phyloP scores from a whole-genome alignment of 2,113 vertebrate genomes.

The Rhipidura dahli region DNA sequence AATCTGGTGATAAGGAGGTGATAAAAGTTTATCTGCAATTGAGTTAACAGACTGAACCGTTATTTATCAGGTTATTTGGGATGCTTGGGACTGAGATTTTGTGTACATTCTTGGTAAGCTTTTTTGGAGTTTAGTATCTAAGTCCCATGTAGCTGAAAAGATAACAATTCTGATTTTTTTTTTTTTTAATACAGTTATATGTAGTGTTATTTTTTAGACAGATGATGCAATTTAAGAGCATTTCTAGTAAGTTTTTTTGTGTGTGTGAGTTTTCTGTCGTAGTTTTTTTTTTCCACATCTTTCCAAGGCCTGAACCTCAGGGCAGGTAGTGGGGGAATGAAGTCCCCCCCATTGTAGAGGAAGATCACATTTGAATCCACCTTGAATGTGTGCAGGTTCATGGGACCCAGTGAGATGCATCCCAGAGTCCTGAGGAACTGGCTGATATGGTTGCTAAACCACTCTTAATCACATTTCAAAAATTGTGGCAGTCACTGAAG shows the following conservation, averaged over 20 bases:
- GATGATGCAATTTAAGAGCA: not conserved
- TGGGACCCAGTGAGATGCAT: not conserved
- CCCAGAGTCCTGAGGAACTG: not conserved
- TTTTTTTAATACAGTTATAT: not conserved
- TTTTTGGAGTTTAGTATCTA: not conserved
- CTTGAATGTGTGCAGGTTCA: rapidly evolving
- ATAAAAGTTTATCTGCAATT: not conserved
- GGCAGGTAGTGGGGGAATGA: not conserved
- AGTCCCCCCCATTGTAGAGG: not conserved
- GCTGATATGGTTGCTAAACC: not conserved
- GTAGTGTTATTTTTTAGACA: not conserved
- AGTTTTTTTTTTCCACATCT: not conserved
- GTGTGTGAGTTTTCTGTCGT: not conserved
- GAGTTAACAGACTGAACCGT: not conserved
- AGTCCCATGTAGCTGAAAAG: not conserved
- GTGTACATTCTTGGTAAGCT: not conserved
- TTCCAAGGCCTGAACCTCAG: not conserved
- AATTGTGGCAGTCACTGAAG: not conserved
- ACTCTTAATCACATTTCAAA: not conserved
- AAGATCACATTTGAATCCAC: not conserved
- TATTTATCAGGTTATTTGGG: not conserved
- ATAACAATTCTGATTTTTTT: not conserved
- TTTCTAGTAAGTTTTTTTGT: not conserved
- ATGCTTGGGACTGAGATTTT: not conserved
- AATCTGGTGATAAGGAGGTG: not conserved